Conservation (phyloP, 1,140 invertebrate genomes). For the Zaprionus taronus region DNA sequence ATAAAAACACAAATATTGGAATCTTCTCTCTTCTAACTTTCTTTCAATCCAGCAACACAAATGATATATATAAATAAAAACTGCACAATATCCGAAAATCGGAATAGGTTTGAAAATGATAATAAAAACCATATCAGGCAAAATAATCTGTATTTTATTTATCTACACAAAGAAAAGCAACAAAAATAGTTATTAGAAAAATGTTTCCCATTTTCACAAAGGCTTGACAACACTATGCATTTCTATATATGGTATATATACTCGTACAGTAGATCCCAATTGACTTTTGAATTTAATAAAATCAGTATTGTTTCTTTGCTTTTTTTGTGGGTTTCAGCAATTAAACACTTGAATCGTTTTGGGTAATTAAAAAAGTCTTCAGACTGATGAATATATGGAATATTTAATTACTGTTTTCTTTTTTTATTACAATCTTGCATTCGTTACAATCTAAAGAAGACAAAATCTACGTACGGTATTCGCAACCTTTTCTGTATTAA, state of each 20-base stretch:
- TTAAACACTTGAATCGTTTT: no score
- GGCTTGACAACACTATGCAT: background rate
- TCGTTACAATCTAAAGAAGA: background rate
- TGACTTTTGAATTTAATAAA: background rate
- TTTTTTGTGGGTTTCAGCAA: no score
- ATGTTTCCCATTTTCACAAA: background rate
- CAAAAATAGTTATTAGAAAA: background rate
- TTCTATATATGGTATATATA: background rate
- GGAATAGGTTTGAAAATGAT: background rate
- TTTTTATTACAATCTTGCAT: background rate
- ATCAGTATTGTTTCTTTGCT: background rate
- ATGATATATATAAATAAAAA: background rate
- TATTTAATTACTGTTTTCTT: conserved; percentile 10
- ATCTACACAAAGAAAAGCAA: background rate
- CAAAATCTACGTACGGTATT: background rate
- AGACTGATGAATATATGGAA: conserved; percentile 4
- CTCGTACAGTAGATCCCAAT: background rate
- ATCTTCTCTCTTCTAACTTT: background rate
- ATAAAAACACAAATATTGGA: background rate
- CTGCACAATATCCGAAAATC: background rate
- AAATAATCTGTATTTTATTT: background rate
- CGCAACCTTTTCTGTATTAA: background rate
- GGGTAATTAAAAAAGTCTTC: background rate
- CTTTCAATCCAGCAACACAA: background rate
- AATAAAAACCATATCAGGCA: background rate